A percentile compares a stretch with the other conserved stretches of the same genome.
Evolutionary conservation across 2,797 vertebrate species (phyloP).

Genomic region (Thripadectes ignobilis): DNA sequence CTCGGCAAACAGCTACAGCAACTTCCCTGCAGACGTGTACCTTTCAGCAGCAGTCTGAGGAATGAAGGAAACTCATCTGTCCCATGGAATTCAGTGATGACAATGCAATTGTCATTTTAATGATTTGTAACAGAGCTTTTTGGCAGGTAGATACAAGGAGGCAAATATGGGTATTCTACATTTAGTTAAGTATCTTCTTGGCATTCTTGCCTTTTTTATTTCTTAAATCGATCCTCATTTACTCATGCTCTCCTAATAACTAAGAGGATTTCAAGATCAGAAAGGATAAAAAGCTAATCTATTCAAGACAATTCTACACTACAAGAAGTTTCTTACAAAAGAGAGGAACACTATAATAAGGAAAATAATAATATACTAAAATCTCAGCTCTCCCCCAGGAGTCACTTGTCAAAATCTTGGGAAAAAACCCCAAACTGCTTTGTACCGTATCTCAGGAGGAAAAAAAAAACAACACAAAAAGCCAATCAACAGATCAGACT

Average conservation of each 20-base stretch:
- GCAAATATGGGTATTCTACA: background rate
- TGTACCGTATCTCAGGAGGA: background rate
- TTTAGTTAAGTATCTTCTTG: constrained; percentile 21
- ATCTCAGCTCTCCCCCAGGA: background rate
- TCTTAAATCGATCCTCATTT: background rate
- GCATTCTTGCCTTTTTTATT: background rate
- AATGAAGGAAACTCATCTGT: background rate
- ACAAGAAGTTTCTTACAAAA: background rate
- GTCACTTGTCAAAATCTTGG: background rate
- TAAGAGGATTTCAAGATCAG: constrained; percentile 29
- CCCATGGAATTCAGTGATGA: background rate
- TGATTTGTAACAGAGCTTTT: background rate
- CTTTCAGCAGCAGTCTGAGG: background rate
- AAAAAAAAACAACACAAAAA: background rate
- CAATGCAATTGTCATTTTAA: background rate
- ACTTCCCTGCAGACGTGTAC: background rate
- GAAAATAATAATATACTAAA: background rate
- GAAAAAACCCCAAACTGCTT: rapidly evolving
- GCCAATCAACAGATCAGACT: background rate
- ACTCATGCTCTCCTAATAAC: background rate
- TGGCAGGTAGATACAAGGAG: background rate
- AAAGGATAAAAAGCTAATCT: constrained; percentile 26
- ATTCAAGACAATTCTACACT: background rate
- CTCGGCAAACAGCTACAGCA: background rate
- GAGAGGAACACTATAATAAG: background rate